Conservation (phyloP, 2,888 invertebrate genomes). For the Argyresthia albistria region DNA sequence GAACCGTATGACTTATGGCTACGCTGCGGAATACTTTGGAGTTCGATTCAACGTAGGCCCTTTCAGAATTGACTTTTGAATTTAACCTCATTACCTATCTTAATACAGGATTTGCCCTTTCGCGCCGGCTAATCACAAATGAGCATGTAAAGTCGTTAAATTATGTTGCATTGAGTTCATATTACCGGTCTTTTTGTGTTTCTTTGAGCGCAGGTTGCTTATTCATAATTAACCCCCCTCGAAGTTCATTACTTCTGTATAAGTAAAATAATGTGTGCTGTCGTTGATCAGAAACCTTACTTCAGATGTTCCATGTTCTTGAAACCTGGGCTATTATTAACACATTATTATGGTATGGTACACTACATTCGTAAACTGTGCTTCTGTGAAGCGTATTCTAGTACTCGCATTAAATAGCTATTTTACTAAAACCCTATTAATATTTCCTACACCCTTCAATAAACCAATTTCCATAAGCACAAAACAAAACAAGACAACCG, state of each 20-base stretch:
- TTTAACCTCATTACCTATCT: conserved; percentile 74
- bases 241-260: conserved; percentile 68
- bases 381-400: no score
- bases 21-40: conserved; percentile 41
- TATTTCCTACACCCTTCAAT: no score
- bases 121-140: conserved; percentile 72
- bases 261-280: conserved; percentile 9
- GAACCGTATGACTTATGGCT: conserved; percentile 36
- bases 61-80: conserved; percentile 33
- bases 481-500: no score
- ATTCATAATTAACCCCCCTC: conserved; percentile 71
- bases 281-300: no score
- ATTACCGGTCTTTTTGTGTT: conserved; percentile 57
- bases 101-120: conserved; percentile 73
- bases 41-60: conserved; percentile 23
- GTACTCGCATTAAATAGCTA: no score
- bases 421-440: no score
- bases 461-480: no score
- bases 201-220: conserved; percentile 45
- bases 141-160: conserved; percentile 71
- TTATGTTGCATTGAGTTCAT: conserved; percentile 68
- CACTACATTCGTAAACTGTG: no score
- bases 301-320: no score
- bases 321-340: no score
- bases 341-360: no score